Percentiles rank a stretch among this genome's conserved stretches.
Evolutionary conservation across 2,888 invertebrate genomes (phyloP).

Genomic region (Caenorhabditis uteleia): DNA sequence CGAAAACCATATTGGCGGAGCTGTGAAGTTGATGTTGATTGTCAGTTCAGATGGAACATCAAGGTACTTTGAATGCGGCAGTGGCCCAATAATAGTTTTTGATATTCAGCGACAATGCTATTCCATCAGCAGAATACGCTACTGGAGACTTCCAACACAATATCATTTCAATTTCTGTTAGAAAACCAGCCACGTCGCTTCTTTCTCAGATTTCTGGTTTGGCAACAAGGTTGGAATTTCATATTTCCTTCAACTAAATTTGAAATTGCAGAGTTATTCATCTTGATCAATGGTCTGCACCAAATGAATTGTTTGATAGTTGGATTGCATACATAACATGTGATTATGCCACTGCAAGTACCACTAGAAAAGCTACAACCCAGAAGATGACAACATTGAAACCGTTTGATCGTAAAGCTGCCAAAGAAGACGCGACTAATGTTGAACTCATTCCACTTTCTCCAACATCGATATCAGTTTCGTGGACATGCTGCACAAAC

Average conservation of each 20-base stretch:
- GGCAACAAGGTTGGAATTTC: conserved; percentile 39
- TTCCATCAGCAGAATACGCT: conserved; percentile 54
- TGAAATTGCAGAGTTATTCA: conserved; percentile 59
- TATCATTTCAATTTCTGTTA: conserved; percentile 55
- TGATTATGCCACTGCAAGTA: conserved; percentile 50
- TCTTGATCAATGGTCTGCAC: conserved; percentile 60
- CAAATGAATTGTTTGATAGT: conserved; percentile 57
- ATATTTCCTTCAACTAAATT: not conserved
- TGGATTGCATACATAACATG: conserved; percentile 63
- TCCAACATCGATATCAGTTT: conserved; percentile 57
- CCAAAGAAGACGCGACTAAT: conserved; percentile 54
- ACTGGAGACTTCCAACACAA: conserved; percentile 51
- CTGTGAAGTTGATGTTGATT: conserved; percentile 51
- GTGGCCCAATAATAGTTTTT: conserved; percentile 2
- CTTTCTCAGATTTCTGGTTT: conserved; percentile 50
- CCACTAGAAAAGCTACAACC: conserved; percentile 43
- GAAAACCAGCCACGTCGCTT: conserved; percentile 52
- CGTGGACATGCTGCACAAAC: conserved; percentile 67
- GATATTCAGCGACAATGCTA: conserved; percentile 53
- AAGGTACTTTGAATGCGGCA: conserved; percentile 28
- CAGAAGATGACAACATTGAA: conserved; percentile 34
- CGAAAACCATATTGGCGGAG: conserved; percentile 55
- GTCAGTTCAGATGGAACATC: conserved; percentile 62
- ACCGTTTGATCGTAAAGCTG: conserved; percentile 30
- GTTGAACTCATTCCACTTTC: conserved; percentile 58